Evolutionary conservation across 2,888 invertebrate species (phyloP).

Genomic region (Merodon equestris): DNA sequence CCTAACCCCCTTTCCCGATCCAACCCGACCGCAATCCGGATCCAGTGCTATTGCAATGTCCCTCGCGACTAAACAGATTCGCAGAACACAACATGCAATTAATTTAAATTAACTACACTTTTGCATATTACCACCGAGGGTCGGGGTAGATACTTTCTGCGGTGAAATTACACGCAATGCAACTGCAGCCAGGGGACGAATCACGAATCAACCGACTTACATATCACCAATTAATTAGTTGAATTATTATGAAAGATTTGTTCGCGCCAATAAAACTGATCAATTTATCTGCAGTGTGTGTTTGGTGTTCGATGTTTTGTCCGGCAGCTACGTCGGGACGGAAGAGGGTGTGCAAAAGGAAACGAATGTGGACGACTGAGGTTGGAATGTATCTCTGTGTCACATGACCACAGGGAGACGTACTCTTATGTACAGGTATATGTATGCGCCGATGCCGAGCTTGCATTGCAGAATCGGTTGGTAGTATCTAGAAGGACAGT

Average conservation of each 20-base stretch:
- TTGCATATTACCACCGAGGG: slow-evolving; percentile 52
- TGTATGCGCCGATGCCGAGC: slow-evolving; percentile 25
- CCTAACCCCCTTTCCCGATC: slow-evolving; percentile 36
- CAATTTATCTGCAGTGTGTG: slow-evolving; percentile 62
- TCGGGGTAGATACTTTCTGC: slow-evolving; percentile 1
- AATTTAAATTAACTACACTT: slow-evolving; percentile 68
- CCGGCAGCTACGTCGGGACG: not conserved
- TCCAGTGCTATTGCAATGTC: slow-evolving; percentile 34
- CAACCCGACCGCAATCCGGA: slow-evolving; percentile 7
- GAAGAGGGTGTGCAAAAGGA: not conserved
- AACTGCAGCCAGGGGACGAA: slow-evolving; percentile 5
- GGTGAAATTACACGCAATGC: slow-evolving; percentile 46
- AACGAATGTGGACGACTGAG: slow-evolving; percentile 3
- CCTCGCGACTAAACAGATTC: slow-evolving; percentile 56
- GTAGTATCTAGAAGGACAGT: slow-evolving; percentile 34
- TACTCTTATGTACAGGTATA: no score
- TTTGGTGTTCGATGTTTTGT: slow-evolving; percentile 37
- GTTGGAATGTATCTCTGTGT: slow-evolving; percentile 47
- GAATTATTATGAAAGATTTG: slow-evolving; percentile 69
- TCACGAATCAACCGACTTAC: slow-evolving; percentile 49
- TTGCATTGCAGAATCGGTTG: slow-evolving; percentile 33
- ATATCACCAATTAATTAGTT: slow-evolving; percentile 68
- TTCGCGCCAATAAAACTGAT: slow-evolving; percentile 68
- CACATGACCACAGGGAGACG: slow-evolving; percentile 24
- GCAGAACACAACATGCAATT: slow-evolving; percentile 65